Evolutionary conservation across 2,888 invertebrate species (phyloP).

Genomic region (Tipula lateralis): DNA sequence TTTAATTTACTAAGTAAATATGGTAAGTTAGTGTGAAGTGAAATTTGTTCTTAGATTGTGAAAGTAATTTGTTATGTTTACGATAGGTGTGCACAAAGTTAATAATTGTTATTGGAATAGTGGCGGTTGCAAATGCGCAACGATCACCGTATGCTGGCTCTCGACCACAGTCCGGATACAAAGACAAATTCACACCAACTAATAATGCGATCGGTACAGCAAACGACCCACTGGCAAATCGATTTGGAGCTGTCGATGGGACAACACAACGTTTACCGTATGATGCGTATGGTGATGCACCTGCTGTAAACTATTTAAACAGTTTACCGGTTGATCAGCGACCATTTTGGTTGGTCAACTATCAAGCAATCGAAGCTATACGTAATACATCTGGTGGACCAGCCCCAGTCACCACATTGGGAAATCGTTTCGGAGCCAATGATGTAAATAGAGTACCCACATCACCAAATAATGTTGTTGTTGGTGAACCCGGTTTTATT

Average conservation of each 20-base stretch:
- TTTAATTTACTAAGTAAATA: neutral
- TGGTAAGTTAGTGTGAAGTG: neutral
- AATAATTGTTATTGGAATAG: neutral
- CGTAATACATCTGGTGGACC: conserved; percentile 41
- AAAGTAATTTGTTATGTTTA: neutral
- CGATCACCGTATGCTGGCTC: conserved; percentile 61
- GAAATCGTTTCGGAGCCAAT: neutral
- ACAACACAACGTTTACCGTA: conserved; percentile 54
- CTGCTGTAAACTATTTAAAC: conserved; percentile 59
- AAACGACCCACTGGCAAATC: neutral
- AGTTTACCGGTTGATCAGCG: conserved; percentile 61
- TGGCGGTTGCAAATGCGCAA: conserved; percentile 44
- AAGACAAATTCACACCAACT: conserved; percentile 48
- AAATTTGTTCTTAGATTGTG: neutral
- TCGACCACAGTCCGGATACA: conserved; percentile 57
- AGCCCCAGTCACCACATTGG: neutral
- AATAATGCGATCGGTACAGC: neutral
- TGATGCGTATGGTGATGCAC: conserved; percentile 62
- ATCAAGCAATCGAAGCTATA: conserved; percentile 59
- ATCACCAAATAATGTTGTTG: neutral
- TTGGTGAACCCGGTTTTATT: neutral
- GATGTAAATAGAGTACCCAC: neutral
- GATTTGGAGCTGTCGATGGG: neutral
- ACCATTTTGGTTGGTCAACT: conserved; percentile 71
- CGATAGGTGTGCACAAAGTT: neutral